A percentile compares a stretch with the other conserved stretches of the same genome.
These are phyloP conservation scores for Plebejus anna DNA, from an alignment of 2,888 invertebrate genomes.

Conservation along the genomic window DNA sequence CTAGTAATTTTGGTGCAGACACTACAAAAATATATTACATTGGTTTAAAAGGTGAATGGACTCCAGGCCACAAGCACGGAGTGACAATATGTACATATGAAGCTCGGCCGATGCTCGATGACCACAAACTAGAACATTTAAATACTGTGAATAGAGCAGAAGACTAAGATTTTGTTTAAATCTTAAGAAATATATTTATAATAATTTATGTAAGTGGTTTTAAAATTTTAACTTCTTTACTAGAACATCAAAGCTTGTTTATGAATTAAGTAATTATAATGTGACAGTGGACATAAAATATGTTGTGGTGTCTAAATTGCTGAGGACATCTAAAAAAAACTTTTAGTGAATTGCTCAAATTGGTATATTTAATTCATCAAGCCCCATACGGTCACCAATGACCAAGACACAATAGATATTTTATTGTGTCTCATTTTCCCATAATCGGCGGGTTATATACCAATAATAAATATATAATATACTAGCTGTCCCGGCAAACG, in stretches of 20 bases:
- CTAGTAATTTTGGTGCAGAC: slow-evolving; percentile 92
- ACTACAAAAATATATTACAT: slow-evolving; percentile 94
- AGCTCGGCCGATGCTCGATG: slow-evolving; percentile 89
- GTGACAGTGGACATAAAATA: background rate
- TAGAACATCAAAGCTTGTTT: background rate
- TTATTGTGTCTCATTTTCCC: too few species aligned
- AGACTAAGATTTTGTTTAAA: slow-evolving; percentile 51
- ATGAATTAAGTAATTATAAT: background rate
- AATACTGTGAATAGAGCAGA: slow-evolving; percentile 81
- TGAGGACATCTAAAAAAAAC: too few species aligned
- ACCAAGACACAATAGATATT: too few species aligned
- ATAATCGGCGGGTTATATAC: too few species aligned
- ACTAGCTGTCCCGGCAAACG: too few species aligned
- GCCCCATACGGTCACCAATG: too few species aligned
- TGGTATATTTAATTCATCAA: too few species aligned
- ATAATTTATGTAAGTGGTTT: slow-evolving; percentile 3
- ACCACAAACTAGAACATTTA: slow-evolving; percentile 87
- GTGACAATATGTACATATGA: slow-evolving; percentile 96
- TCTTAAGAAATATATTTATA: slow-evolving; percentile 8
- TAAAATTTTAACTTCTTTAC: background rate
- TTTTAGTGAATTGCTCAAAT: too few species aligned
- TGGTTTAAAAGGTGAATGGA: slow-evolving; percentile 96
- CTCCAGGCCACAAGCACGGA: slow-evolving; percentile 90
- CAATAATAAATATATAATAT: too few species aligned
- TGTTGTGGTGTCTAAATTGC: background rate